Evolutionary conservation across 1,140 invertebrate genomes (phyloP), one percentile per base, ranked within the genome.

Genomic region (Pseudomyrmex concolor): DNA sequence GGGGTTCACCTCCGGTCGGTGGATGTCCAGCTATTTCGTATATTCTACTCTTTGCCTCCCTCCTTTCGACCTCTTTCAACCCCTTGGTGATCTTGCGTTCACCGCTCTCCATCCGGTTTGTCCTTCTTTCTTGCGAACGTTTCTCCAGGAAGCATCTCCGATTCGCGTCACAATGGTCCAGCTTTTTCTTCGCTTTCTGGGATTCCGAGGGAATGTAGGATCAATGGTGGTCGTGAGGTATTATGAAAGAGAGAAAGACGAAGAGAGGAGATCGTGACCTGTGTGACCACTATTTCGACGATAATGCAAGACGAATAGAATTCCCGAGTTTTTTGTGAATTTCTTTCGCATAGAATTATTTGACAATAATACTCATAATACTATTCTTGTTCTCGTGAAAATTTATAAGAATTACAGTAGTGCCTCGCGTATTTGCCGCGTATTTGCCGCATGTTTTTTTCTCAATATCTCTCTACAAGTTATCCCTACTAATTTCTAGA

Each of bases 141-240:
- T 64, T 73, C 70, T 57, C 22, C 86, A 77, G 74, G 72, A 83
- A 88, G 67, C 86, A 59, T 71, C 66, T 57, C 66, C 76, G 86
- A 88, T 81, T 74, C 86, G 60, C 54, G 15, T n/a, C 62, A 88
- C 87, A 83, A 88, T 88, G 57, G 55, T 78, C 57, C 25, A 12
- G 68, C 83, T 84, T 88, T 87, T 84, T 68, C 62, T 54, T 51
- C 66, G 15, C 17, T 62, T 66, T 84, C 62, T 78, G 45, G 54
- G 68, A 82, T 63, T 62, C 13, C 70, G 48, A 74, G 45, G 22
- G 48, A 34, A 50, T 22, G 48, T 54, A 54, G 22, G 17, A n/a
- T 50, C 5, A 67, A 50, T 25, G 17, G n/a, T 73, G 48, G 17
- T n/a, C 17, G 70, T 74, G 17, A 62, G 25, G 48, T 82, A 57